Percentiles rank a stretch among this genome's conserved stretches.
Evolutionary conservation across 1,140 invertebrate species (phyloP).

Genomic region (Calliphora vicina): DNA sequence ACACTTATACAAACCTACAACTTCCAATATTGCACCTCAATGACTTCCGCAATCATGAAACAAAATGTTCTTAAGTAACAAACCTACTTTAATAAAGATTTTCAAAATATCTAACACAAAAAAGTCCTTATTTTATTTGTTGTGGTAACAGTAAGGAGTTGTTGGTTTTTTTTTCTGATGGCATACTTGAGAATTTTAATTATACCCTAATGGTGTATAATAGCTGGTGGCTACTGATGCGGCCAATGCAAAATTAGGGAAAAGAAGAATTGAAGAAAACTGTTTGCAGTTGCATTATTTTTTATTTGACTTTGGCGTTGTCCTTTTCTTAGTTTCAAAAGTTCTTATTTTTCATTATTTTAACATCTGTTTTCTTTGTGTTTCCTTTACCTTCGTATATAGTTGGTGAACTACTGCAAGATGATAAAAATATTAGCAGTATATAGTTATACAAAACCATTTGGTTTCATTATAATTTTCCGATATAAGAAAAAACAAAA

Average conservation of each 20-base stretch:
- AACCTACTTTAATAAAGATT: neutral
- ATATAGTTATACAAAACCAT: neutral
- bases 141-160: neutral
- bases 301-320: neutral
- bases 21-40: conserved; percentile 5
- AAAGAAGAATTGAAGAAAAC: neutral
- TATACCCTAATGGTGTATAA: conserved; percentile 62
- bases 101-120: neutral
- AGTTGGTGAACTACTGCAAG: neutral
- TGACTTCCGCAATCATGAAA: conserved; percentile 30
- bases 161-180: neutral
- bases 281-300: too few relatives aligned
- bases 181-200: conserved; percentile 60
- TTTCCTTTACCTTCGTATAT: neutral
- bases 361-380: conserved; percentile 26
- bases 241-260: neutral
- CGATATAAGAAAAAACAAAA: neutral
- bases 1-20: neutral
- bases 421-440: neutral
- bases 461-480: neutral
- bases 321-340: conserved; percentile 18
- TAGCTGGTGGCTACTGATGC: conserved; percentile 41
- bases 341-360: conserved; percentile 19
- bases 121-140: neutral
- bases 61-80: conserved; percentile 15